These are phyloP conservation scores for Notothenia coriiceps DNA, from an alignment of 2,113 vertebrate species.

Conservation along the genomic window DNA sequence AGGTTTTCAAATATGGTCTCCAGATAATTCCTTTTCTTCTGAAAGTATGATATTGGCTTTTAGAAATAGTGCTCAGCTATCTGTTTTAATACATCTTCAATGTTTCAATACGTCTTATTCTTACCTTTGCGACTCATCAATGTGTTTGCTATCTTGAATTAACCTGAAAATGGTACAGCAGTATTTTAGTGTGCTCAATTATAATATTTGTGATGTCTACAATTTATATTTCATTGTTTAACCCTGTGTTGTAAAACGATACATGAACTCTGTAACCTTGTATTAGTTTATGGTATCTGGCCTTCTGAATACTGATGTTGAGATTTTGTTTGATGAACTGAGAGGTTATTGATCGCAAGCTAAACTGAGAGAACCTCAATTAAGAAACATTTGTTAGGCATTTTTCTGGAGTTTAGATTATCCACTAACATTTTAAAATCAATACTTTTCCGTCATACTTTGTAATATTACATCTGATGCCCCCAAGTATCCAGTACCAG, in stretches of 20 bases:
- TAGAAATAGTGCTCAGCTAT: neutral
- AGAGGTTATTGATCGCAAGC: neutral
- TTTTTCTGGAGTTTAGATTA: neutral
- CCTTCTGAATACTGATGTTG: neutral
- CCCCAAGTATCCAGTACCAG: neutral
- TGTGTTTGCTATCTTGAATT: too few species aligned
- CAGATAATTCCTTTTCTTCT: neutral
- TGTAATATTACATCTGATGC: neutral
- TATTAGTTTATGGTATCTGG: neutral
- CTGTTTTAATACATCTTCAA: neutral
- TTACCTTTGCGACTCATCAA: too few species aligned
- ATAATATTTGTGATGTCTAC: neutral
- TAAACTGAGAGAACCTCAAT: neutral
- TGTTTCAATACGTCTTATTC: too few species aligned
- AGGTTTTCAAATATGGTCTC: neutral
- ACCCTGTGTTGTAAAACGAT: too few species aligned
- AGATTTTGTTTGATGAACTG: neutral
- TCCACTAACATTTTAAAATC: neutral
- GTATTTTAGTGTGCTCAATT: neutral
- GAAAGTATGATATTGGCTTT: neutral
- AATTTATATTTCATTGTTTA: too few species aligned
- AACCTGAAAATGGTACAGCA: neutral
- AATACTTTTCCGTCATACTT: neutral
- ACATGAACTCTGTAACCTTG: too few species aligned
- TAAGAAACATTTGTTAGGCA: neutral